These are phyloP conservation scores for Lordiphosa collinella DNA, from an alignment of 1,140 invertebrate species.

Conservation along the genomic window DNA sequence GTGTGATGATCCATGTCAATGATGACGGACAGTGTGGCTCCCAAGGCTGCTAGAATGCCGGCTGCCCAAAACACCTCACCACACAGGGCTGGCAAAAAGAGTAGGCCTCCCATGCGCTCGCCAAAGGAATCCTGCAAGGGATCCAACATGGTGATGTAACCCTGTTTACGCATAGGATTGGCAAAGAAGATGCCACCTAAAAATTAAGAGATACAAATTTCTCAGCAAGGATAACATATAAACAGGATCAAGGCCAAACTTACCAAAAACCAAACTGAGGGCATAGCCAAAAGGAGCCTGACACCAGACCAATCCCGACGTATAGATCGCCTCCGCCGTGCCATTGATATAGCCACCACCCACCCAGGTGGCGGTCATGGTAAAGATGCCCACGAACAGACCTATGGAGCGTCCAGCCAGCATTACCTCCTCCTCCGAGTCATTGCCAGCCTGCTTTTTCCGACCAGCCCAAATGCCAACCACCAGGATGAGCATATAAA, in stretches of 20 bases:
- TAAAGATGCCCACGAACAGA: slow-evolving; percentile 97
- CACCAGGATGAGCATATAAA: slow-evolving; percentile 94
- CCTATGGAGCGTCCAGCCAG: slow-evolving; percentile 97
- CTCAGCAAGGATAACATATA: neutral
- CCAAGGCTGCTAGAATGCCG: slow-evolving; percentile 96
- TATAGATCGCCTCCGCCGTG: slow-evolving; percentile 97
- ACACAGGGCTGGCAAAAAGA: slow-evolving; percentile 97
- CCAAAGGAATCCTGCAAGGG: slow-evolving; percentile 98
- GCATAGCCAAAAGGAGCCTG: slow-evolving; percentile 99
- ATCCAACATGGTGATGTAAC: slow-evolving; percentile 99
- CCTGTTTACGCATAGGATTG: slow-evolving; percentile 97
- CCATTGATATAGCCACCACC: slow-evolving; percentile 99
- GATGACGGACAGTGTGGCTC: slow-evolving; percentile 96
- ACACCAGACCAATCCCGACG: slow-evolving; percentile 94
- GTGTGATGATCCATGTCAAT: slow-evolving; percentile 96
- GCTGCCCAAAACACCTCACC: slow-evolving; percentile 99
- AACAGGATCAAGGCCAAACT: slow-evolving; percentile 5
- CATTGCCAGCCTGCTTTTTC: slow-evolving; percentile 91
- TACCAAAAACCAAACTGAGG: slow-evolving; percentile 94
- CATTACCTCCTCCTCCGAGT: slow-evolving; percentile 97
- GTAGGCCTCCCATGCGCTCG: slow-evolving; percentile 96
- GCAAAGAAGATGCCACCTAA: slow-evolving; percentile 98
- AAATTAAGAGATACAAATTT: neutral
- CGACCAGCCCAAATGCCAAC: slow-evolving; percentile 97
- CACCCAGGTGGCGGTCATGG: slow-evolving; percentile 99